These are phyloP conservation scores for Muraenolepis orangiensis DNA, from an alignment of 2,797 vertebrate species.

Conservation along the genomic window DNA sequence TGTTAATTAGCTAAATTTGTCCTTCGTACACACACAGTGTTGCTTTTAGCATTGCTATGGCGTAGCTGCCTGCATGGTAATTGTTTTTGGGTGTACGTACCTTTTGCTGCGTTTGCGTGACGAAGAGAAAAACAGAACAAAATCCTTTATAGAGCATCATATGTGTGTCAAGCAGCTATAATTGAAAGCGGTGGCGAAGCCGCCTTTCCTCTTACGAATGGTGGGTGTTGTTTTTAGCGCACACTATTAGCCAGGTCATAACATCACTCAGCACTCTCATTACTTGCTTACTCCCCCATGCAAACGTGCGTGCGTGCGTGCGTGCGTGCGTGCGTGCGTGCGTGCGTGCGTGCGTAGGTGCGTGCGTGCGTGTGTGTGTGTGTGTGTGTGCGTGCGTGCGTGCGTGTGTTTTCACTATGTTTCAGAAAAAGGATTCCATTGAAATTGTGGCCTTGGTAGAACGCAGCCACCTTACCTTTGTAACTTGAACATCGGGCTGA, in stretches of 20 bases:
- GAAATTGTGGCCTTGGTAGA: neutral
- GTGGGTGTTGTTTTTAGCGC: neutral
- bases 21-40: neutral
- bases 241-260: slow-evolving; percentile 2
- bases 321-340: neutral
- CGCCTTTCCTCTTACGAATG: neutral
- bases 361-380: neutral
- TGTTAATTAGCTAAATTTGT: neutral
- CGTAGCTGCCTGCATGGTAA: neutral
- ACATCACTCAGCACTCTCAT: neutral
- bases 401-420: neutral
- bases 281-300: neutral
- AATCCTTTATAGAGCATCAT: neutral
- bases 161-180: neutral
- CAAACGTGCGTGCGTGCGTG: neutral
- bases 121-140: neutral
- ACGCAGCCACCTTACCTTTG: neutral
- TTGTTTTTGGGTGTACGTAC: neutral
- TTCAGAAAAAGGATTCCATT: neutral
- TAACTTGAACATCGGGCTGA: neutral
- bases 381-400: neutral
- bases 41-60: neutral
- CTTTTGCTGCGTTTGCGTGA: neutral
- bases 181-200: neutral
- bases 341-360: neutral